These are phyloP conservation scores for Empidonax alnorum DNA, from an alignment of 2,113 vertebrate species.

Conservation along the genomic window DNA sequence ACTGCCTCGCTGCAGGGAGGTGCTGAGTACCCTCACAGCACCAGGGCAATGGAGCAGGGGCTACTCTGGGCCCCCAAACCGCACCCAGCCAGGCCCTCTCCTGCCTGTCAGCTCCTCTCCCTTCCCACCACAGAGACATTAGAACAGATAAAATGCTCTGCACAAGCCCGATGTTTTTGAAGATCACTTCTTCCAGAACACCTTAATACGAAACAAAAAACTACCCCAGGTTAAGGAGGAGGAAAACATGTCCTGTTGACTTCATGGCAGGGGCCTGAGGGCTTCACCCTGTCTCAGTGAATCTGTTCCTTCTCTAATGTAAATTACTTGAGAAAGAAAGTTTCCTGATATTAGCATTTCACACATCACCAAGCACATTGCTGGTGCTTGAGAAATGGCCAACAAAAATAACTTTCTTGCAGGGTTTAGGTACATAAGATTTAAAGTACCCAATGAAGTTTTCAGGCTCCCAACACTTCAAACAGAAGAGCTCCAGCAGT, in stretches of 20 bases:
- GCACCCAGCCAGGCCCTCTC: not conserved
- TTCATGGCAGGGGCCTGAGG: not conserved
- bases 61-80: not conserved
- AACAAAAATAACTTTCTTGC: conserved; percentile 44
- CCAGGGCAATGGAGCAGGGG: accelerated
- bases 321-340: conserved; percentile 44
- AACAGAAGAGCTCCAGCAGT: conserved; percentile 20
- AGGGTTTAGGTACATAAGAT: conserved; percentile 8
- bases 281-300: not conserved
- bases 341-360: conserved; percentile 58
- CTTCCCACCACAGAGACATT: not conserved
- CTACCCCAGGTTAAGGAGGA: not conserved
- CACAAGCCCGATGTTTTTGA: not conserved
- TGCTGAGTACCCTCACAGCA: not conserved
- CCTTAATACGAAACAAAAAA: not conserved
- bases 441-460: conserved; percentile 1
- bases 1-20: not conserved
- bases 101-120: not conserved
- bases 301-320: not conserved
- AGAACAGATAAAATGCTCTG: accelerated
- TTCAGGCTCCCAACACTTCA: conserved; percentile 23
- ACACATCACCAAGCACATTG: not conserved
- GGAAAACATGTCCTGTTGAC: not conserved
- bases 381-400: conserved; percentile 42
- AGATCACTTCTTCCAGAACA: not conserved